phyloP scores from a whole-genome alignment of 2,113 vertebrate species.

The Saiga tatarica region DNA sequence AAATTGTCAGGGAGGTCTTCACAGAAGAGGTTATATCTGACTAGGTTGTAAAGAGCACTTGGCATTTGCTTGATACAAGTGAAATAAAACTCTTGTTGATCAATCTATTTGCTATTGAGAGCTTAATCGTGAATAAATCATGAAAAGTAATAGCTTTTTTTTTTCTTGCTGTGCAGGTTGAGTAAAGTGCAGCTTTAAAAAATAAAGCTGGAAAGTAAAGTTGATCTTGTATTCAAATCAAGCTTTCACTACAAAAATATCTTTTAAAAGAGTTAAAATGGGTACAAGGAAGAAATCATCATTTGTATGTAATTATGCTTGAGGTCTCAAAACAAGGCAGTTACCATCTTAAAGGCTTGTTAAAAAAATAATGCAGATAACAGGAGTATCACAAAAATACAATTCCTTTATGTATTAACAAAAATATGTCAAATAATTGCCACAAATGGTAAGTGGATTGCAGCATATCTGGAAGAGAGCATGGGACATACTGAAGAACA shows the following conservation, averaged over 20 bases:
- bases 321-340: background rate
- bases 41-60: background rate
- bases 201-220: background rate
- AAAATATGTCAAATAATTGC: background rate
- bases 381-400: background rate
- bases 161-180: background rate
- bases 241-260: background rate
- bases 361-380: background rate
- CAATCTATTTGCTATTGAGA: background rate
- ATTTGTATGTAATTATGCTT: background rate
- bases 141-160: background rate
- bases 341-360: background rate
- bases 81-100: background rate
- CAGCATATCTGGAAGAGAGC: background rate
- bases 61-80: background rate
- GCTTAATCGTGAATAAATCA: background rate
- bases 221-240: background rate
- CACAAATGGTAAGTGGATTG: background rate
- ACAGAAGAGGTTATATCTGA: background rate
- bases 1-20: background rate
- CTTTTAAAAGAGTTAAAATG: background rate
- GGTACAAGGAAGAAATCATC: background rate
- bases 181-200: background rate
- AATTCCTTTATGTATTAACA: slow-evolving; percentile 23
- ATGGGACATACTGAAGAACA: background rate